A percentile compares a stretch with the other conserved stretches of the same genome.
Conservation (phyloP, 2,797 vertebrate species). For the Bucorvus abyssinicus region DNA sequence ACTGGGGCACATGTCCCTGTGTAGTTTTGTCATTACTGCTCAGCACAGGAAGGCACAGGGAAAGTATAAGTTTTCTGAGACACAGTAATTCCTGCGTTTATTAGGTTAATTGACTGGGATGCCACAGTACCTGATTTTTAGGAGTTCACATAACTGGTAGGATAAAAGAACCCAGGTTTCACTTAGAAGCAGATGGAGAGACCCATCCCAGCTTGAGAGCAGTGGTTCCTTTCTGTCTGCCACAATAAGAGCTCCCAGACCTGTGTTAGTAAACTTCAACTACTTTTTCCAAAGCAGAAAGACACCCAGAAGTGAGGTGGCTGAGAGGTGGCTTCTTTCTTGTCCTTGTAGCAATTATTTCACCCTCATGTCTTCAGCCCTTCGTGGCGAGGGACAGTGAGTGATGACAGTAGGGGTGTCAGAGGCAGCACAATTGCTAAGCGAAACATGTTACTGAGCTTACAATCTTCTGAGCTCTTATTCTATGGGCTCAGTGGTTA, state of each 20-base stretch:
- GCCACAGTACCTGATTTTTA: background rate
- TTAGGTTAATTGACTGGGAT: background rate
- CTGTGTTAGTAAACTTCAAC: background rate
- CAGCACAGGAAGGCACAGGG: background rate
- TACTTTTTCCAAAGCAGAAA: background rate
- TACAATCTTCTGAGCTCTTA: background rate
- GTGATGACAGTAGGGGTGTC: background rate
- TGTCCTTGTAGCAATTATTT: background rate
- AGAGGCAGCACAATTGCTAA: background rate
- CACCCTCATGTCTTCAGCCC: rapidly evolving
- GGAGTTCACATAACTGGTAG: background rate
- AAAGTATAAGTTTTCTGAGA: background rate
- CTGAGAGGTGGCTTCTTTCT: background rate
- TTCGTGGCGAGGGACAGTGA: background rate
- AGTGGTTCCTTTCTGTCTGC: background rate
- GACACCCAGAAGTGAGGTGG: background rate
- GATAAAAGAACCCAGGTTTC: background rate
- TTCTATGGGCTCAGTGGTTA: background rate
- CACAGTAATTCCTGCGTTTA: background rate
- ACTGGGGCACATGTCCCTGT: rapidly evolving
- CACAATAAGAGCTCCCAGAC: rapidly evolving
- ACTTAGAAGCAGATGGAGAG: background rate
- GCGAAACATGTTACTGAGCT: background rate
- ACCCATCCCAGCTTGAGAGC: rapidly evolving
- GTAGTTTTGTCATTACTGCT: background rate